Base-by-base conservation (phyloP, 2,113 vertebrate genomes). In the Peromyscus maniculatus region DNA sequence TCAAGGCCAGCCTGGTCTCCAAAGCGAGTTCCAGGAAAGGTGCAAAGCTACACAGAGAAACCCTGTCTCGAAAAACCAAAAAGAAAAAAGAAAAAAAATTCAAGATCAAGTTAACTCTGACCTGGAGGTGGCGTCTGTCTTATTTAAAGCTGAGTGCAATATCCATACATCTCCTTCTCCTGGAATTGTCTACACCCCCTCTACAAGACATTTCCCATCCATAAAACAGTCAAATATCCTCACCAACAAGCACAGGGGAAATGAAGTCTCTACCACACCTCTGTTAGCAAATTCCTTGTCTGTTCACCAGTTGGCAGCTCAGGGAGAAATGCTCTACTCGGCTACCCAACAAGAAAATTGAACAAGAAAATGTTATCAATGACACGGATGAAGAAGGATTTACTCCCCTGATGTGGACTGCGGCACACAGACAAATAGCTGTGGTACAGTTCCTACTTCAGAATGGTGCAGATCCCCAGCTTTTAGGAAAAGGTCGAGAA, bases 391-490 rank as follows among this genome's bases (percentile, higher is more conserved):
- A 99, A 98, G 99, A 99, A 98, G 99, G 99, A 96, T 99, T 99
- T 98, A 99, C 99, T 0, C 99, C 99, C 24, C 98, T 99, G 90
- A 99, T 99, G 99, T 99, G 99, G 99, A 99, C 99, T 9, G 99
- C 99, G 95, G 99, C 99, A 97, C 99, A 99, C 66, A 99, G 99
- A 89, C 99, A 99, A 97, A 99, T 99, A 91, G 99, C 99, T 95
- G 99, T 99, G 62, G 99, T 99, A 93, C 99, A 99, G 98, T 99
- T 99, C 98, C 99, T 99, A n/a, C 99, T 99, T 82, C 99, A 99
- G 97, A 99, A 99, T 92, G 99, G 99, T 89, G 99, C 99, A 36
- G 99, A 99, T 98, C 99, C 99, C 52, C 99, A 99, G 95, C 98
- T 99, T 92, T 98, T 99, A 97, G 99, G 99, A 16, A 99, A 99